Base-by-base conservation (phyloP, 2,888 invertebrate genomes). In the Hyposoter didymator region DNA sequence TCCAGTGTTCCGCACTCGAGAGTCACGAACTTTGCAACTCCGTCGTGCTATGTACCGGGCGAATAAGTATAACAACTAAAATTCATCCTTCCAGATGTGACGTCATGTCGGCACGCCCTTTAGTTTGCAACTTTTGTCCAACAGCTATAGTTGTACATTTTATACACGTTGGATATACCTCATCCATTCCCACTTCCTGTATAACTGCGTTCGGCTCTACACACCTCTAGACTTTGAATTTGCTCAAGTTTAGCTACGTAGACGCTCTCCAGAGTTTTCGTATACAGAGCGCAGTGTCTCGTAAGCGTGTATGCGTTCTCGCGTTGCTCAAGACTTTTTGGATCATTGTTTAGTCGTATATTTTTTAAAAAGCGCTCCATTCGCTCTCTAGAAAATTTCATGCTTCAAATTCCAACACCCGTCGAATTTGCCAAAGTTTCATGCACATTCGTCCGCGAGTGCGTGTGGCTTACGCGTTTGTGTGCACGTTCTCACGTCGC, bases 11-110 rank as follows among this genome's bases (percentile, higher is more conserved):
- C 49, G n/a, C n/a, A 17, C 43, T 22, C 59, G 35, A 35, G 39
- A 19, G 59, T 39, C 72, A 70, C 80, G 35, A 75, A 84, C 76
- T 84, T 84, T 39, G 72, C 22, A 80, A 80, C 84, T 69, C 69
- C 45, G 52, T 28, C 45, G 52, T 39, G 55, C 22, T 59, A 59
- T 47, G 45, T 72, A 72, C 39, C 78, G 67, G 64, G 78, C 55
- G 69, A 82, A 70, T 76, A 75, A 79, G 79, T 80, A 75, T 84
- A 66, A 55, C 22, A 66, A 43, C 64, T 62, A 76, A 76, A 84
- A 76, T 80, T 66, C 80, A 76, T 55, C 64, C 47, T 55, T 47
- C 28, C 72, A 76, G 64, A 72, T 80, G 80, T 72, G 84, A 66
- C 66, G 64, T 35, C 76, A 72, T 55, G 80, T 76, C 70, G 64